Evolutionary conservation across 2,797 vertebrate genomes (phyloP).

Genomic region (Pampus argenteus): DNA sequence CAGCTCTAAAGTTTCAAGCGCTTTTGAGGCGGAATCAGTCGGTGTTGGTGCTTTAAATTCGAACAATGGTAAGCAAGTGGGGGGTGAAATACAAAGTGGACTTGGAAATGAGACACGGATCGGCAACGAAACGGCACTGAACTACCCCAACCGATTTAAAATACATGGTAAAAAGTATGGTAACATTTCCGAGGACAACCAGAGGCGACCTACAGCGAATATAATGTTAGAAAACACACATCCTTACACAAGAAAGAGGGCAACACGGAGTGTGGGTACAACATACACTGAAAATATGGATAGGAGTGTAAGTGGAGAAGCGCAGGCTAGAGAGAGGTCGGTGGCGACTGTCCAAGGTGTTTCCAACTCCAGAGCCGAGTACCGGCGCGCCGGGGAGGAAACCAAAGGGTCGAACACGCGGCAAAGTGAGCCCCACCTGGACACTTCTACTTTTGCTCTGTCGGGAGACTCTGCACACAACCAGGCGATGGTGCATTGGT

Average conservation of each 20-base stretch:
- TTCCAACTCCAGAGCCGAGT: conserved; percentile 77
- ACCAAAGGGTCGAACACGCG: conserved; percentile 73
- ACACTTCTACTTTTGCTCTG: conserved; percentile 92
- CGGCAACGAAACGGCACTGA: conserved; percentile 29
- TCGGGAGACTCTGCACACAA: conserved; percentile 94
- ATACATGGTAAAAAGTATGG: conserved; percentile 55
- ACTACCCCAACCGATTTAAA: conserved; percentile 14
- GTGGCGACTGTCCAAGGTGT: conserved; percentile 71
- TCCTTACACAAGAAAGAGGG: conserved; percentile 37
- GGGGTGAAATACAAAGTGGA: conserved; percentile 26
- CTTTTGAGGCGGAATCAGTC: conserved; percentile 31
- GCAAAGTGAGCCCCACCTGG: conserved; percentile 87
- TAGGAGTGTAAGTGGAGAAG: conserved; percentile 56
- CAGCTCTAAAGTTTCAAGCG: conserved; percentile 60
- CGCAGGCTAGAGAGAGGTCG: conserved; percentile 53
- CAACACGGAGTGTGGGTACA: conserved; percentile 56
- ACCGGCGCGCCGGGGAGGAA: conserved; percentile 83
- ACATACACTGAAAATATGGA: conserved; percentile 58
- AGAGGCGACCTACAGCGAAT: not conserved
- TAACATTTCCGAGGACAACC: conserved; percentile 8
- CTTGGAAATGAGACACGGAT: conserved; percentile 23
- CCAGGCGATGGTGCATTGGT: conserved; percentile 98
- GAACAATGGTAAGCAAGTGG: conserved; percentile 33
- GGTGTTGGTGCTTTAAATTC: conserved; percentile 12
- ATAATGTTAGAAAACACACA: conserved; percentile 11